Base-by-base conservation (phyloP, 2,888 invertebrate genomes). In the Hydroisotoma schaefferi region DNA sequence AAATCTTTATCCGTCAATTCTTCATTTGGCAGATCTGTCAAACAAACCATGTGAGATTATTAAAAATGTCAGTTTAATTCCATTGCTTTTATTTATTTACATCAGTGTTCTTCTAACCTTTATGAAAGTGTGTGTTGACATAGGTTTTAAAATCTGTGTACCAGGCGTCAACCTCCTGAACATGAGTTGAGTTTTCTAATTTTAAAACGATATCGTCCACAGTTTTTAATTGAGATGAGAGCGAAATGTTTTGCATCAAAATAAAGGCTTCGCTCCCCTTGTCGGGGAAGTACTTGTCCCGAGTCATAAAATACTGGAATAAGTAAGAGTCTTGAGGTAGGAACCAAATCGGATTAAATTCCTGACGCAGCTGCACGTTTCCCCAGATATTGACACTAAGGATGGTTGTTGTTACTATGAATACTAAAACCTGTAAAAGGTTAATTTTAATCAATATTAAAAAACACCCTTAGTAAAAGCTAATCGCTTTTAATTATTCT, bases 1-100 rank as follows among this genome's bases (percentile, higher is more conserved):
- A 87, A 88, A 38, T 85, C 80, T 0, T 75, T 74, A 28, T 84
- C 81, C 2, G 81, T 76, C 33, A 84, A 59, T 1, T 71, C 73
- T 18, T 63, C 58, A 5, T 65, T 62, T 8, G 72, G 65, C n/a
- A 74, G 60, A 49, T 74, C 75, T 75, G 63, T 12, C 60, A 51
- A 48, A 33, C 27, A 40, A 26, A 27, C 29, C 43, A 43, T 15
- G 12, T 18, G 18, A 43, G 6, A 18, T 15, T 43, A 15, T 43
- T 43, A 43, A 43, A 15, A 43, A 10, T 15, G 6, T 10, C 5
- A 51, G 8, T 15, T 49, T 49, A 20, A 25, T 22, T 2, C 15
- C 3, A 10, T n/a, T 23, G 22, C 22, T 43, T 38, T 51, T 57
- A 25, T 10, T 18, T 52, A 8, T 10, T 43, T 23, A 43, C 3